Evolutionary conservation across 2,888 invertebrate genomes (phyloP).

Genomic region (Pseudococcus jackbeardsleyi): DNA sequence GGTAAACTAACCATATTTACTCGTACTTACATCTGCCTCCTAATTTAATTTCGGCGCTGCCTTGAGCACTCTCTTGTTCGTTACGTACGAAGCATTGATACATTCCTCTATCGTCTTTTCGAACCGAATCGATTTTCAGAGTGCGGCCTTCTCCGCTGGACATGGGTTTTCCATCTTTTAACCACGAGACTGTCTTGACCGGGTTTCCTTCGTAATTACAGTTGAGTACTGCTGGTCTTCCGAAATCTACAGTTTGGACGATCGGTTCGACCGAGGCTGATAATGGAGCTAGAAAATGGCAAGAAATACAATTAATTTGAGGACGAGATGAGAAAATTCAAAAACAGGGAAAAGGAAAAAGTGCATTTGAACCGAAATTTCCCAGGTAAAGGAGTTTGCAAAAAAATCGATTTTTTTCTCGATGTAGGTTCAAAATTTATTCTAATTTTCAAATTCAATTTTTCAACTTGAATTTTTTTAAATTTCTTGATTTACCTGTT

Average conservation of each 20-base stretch:
- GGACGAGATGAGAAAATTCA: neutral
- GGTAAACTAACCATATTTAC: neutral
- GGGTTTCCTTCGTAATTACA: constrained; percentile 84
- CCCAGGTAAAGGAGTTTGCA: too few species aligned
- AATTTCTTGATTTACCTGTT: too few species aligned
- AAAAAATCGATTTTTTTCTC: too few species aligned
- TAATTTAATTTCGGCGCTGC: constrained; percentile 90
- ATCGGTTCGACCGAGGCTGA: constrained; percentile 90
- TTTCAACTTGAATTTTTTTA: too few species aligned
- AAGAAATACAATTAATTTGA: neutral
- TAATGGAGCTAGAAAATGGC: constrained; percentile 78
- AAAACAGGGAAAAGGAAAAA: neutral
- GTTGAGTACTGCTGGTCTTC: constrained; percentile 90
- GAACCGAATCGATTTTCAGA: constrained; percentile 88
- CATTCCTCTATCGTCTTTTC: constrained; percentile 96
- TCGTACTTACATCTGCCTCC: constrained; percentile 84
- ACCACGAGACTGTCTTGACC: constrained; percentile 90
- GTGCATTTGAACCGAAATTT: too few species aligned
- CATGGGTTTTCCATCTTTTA: constrained; percentile 90
- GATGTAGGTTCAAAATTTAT: too few species aligned
- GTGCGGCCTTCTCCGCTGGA: constrained; percentile 80
- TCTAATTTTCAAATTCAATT: too few species aligned
- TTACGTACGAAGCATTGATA: constrained; percentile 96
- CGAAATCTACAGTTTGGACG: constrained; percentile 93
- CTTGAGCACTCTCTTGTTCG: constrained; percentile 93